These are phyloP conservation scores for Drosophila bunnanda DNA, from an alignment of 2,888 invertebrate species.

Conservation along the genomic window DNA sequence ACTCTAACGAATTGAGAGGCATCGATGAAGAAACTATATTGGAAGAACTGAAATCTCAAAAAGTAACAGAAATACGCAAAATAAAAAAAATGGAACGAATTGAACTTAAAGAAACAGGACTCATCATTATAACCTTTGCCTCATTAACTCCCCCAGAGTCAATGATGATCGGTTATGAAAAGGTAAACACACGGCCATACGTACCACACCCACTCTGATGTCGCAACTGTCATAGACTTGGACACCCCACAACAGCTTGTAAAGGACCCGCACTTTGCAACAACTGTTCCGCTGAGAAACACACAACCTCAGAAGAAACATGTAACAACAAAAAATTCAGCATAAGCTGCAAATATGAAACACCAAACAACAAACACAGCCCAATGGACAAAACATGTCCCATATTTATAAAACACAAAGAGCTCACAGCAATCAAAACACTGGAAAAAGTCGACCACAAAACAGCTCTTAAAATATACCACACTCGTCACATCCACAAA, in stretches of 20 bases:
- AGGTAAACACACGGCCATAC: constrained; percentile 9
- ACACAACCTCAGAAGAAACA: neutral
- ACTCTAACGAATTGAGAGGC: neutral
- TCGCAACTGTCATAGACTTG: constrained; percentile 19
- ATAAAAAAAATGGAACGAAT: neutral
- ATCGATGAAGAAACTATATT: constrained; percentile 5
- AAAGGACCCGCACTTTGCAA: constrained; percentile 1
- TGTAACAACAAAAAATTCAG: constrained; percentile 4
- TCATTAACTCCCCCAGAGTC: constrained; percentile 5
- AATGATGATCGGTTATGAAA: constrained; percentile 11
- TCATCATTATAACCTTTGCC: constrained; percentile 5
- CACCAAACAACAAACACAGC: constrained; percentile 17
- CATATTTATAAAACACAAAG: constrained; percentile 22
- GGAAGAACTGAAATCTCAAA: neutral
- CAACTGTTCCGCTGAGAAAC: constrained; percentile 16
- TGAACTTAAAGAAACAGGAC: constrained; percentile 2
- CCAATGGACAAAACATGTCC: constrained; percentile 6
- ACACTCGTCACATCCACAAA: constrained; percentile 2
- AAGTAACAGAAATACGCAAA: neutral
- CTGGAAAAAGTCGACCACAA: constrained; percentile 19
- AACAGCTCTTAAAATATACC: constrained; percentile 9
- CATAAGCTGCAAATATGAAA: constrained; percentile 12
- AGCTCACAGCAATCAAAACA: constrained; percentile 22
- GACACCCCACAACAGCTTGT: constrained; percentile 4
- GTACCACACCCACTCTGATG: constrained; percentile 6